These are phyloP conservation scores for Solenopsis fugax DNA, from an alignment of 1,140 invertebrate species.

Conservation along the genomic window DNA sequence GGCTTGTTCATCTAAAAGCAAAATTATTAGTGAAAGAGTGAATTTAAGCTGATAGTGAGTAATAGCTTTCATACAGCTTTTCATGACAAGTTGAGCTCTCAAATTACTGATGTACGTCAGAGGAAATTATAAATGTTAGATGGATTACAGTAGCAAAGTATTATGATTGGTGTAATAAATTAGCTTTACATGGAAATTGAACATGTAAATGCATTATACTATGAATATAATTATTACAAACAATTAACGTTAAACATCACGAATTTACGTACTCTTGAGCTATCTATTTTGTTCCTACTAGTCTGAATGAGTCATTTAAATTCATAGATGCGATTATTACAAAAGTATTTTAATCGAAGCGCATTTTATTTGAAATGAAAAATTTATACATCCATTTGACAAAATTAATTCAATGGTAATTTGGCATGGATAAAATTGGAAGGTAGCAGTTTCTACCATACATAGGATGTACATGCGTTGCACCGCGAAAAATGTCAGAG, in stretches of 20 bases:
- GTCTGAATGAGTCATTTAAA: slow-evolving; percentile 9
- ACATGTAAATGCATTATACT: not conserved
- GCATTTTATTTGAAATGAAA: slow-evolving; percentile 6
- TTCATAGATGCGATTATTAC: not conserved
- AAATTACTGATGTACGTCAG: slow-evolving; percentile 13
- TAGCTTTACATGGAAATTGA: not conserved
- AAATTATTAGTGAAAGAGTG: slow-evolving; percentile 2
- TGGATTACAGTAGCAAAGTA: slow-evolving; percentile 3
- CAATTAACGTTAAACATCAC: not conserved
- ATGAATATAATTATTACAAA: not conserved
- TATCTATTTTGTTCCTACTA: not conserved
- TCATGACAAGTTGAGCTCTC: not conserved
- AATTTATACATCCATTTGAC: slow-evolving; percentile 11
- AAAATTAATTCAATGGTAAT: slow-evolving; percentile 38
- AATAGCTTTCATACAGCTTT: not conserved
- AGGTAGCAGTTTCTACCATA: slow-evolving; percentile 24
- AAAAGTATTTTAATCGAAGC: slow-evolving; percentile 18
- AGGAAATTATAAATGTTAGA: slow-evolving; percentile 12
- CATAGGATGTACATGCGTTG: not conserved
- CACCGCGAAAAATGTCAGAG: slow-evolving; percentile 39
- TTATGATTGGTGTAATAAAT: slow-evolving; percentile 22
- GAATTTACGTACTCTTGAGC: not conserved
- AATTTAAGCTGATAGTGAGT: slow-evolving; percentile 28
- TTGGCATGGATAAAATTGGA: slow-evolving; percentile 42
- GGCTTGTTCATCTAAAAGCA: not conserved